These are phyloP conservation scores for Eupeodes luniger DNA, from an alignment of 2,888 invertebrate species.

Conservation along the genomic window DNA sequence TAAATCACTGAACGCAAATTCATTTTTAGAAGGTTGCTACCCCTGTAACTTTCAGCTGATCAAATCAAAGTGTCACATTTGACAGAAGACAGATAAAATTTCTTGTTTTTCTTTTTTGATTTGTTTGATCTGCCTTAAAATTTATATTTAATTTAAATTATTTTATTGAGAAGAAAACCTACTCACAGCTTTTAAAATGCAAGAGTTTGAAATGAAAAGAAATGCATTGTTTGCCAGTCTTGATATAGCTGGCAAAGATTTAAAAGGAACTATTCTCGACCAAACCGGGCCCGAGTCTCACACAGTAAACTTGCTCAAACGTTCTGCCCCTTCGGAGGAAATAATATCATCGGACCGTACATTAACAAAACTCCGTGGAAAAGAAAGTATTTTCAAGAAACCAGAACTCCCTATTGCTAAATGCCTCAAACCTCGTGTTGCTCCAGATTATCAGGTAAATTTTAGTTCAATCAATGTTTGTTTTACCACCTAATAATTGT, in stretches of 20 bases:
- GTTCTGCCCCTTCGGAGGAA: constrained; percentile 80
- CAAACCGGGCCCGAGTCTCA: constrained; percentile 78
- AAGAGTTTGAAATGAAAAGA: constrained; percentile 86
- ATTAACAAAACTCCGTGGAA: constrained; percentile 81
- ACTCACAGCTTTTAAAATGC: constrained; percentile 78
- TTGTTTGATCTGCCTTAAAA: not conserved
- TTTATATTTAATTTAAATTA: not conserved
- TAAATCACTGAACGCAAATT: not conserved
- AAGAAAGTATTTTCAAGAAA: constrained; percentile 92
- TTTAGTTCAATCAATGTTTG: not conserved
- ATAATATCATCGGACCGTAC: constrained; percentile 75
- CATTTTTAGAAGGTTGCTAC: not conserved
- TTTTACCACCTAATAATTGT: not conserved
- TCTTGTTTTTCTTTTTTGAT: not conserved
- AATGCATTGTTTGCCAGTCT: constrained; percentile 89
- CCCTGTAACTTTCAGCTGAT: not conserved
- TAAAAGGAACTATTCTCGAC: constrained; percentile 84
- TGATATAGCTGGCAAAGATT: constrained; percentile 86
- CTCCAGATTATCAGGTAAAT: constrained; percentile 84
- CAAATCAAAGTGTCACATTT: not conserved
- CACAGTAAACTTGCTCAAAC: constrained; percentile 82
- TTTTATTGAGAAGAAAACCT: not conserved
- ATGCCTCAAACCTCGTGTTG: constrained; percentile 85
- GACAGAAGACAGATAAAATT: not conserved
- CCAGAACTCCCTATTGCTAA: constrained; percentile 88